A percentile compares a stretch with the other conserved stretches of the same genome.
These are phyloP conservation scores for Drosophila eohydei DNA, from an alignment of 2,888 invertebrate species.

Conservation along the genomic window DNA sequence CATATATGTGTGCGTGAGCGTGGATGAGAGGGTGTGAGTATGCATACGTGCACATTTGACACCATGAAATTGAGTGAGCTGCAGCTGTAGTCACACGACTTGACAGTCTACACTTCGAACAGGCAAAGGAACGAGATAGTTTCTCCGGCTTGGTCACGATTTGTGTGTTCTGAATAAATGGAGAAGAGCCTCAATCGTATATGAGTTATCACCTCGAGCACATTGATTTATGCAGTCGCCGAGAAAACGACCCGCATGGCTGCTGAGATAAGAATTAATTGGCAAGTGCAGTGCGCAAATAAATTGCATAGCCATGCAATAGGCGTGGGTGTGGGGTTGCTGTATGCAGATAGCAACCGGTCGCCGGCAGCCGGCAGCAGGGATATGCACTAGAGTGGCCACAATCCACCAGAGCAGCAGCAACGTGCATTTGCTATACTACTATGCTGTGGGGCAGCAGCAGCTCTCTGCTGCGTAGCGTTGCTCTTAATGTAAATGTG, in stretches of 20 bases:
- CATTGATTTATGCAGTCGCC: constrained; percentile 77
- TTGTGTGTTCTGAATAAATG: constrained; percentile 44
- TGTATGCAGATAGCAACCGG: constrained; percentile 6
- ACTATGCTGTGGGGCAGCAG: constrained; percentile 3
- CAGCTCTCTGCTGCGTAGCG: constrained; percentile 17
- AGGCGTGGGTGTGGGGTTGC: neutral
- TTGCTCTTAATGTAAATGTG: constrained; percentile 78
- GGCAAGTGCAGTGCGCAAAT: constrained; percentile 77
- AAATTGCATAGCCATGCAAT: constrained; percentile 58
- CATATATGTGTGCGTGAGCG: neutral
- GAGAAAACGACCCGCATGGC: constrained; percentile 66
- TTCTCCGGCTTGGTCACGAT: constrained; percentile 26
- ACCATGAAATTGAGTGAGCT: constrained; percentile 78
- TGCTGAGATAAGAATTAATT: constrained; percentile 78
- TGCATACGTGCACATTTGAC: constrained; percentile 61
- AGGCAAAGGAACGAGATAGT: constrained; percentile 9
- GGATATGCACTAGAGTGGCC: neutral
- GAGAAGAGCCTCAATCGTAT: constrained; percentile 37
- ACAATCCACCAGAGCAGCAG: constrained; percentile 15
- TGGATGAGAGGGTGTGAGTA: constrained; percentile 2
- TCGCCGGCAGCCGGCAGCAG: neutral
- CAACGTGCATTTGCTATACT: constrained; percentile 16
- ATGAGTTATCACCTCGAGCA: constrained; percentile 76
- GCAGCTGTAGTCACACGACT: constrained; percentile 46
- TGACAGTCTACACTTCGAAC: constrained; percentile 15